Conservation (phyloP, 2,888 invertebrate genomes). For the Heterodera filipjevi region DNA sequence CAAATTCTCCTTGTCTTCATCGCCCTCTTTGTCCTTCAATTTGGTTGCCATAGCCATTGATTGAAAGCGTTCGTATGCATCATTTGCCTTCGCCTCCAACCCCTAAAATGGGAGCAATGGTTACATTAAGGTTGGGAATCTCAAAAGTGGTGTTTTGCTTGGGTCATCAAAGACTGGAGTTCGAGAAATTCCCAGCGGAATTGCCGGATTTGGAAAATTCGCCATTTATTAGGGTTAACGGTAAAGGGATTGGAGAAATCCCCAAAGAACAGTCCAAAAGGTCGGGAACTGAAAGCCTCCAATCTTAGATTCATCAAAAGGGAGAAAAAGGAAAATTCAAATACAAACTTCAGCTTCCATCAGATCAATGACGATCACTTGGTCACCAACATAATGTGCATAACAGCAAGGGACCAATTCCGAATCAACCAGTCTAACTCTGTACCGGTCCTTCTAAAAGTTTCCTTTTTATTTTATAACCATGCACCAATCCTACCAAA, state of each 20-base stretch:
- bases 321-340: too few relatives aligned
- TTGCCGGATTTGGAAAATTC: too few relatives aligned
- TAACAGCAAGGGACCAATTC: constrained; percentile 23
- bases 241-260: too few relatives aligned
- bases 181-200: too few relatives aligned
- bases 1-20: constrained; percentile 20
- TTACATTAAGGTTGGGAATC: neutral
- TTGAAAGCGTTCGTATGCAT: neutral
- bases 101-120: constrained; percentile 10
- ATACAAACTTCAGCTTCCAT: constrained; percentile 22
- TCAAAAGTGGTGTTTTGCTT: too few relatives aligned
- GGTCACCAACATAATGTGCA: constrained; percentile 16
- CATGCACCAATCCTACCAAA: neutral
- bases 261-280: too few relatives aligned
- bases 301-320: too few relatives aligned
- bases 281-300: too few relatives aligned
- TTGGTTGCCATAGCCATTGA: neutral
- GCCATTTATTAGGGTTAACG: too few relatives aligned
- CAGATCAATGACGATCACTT: constrained; percentile 33
- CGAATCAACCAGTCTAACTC: constrained; percentile 27
- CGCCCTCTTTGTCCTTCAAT: neutral
- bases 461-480: neutral
- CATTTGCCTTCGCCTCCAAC: constrained; percentile 4
- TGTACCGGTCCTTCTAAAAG: constrained; percentile 27
- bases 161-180: too few relatives aligned